These are phyloP conservation scores for Tricholauxania praeusta DNA, from an alignment of 2,888 invertebrate species.

Conservation along the genomic window DNA sequence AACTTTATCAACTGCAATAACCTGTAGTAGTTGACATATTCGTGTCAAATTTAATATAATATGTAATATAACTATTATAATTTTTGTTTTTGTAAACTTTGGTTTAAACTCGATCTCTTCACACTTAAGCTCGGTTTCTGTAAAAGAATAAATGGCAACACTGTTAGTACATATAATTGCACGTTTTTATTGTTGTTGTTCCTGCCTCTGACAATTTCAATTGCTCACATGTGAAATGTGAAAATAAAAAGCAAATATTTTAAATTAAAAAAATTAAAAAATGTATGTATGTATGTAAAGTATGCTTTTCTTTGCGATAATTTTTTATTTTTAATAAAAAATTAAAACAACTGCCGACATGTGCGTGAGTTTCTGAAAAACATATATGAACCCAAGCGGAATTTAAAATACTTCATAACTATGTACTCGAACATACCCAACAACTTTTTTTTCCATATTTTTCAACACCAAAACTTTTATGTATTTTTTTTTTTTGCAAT, in stretches of 20 bases:
- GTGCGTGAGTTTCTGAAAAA: constrained; percentile 28
- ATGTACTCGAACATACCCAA: no score
- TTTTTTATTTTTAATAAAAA: constrained; percentile 25
- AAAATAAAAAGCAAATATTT: constrained; percentile 10
- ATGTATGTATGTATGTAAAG: constrained; percentile 23
- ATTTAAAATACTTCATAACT: not conserved
- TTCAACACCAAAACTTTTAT: constrained; percentile 1
- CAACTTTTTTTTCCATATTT: no score
- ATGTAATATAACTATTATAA: not conserved
- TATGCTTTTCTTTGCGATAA: constrained; percentile 24
- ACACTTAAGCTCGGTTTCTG: no score
- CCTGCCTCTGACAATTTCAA: not conserved
- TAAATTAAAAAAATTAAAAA: constrained; percentile 10
- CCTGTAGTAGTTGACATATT: not conserved
- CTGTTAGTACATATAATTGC: no score
- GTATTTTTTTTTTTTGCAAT: not conserved
- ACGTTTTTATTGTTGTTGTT: not conserved
- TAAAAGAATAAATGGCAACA: no score
- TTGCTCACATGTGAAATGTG: constrained; percentile 12
- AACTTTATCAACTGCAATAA: no score
- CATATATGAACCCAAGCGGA: constrained; percentile 16
- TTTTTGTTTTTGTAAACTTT: not conserved
- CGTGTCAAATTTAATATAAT: not conserved
- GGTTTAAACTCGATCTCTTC: no score
- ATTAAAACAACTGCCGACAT: constrained; percentile 29